A percentile compares a stretch with the other conserved stretches of the same genome.
Evolutionary conservation across 2,888 invertebrate genomes (phyloP).

Genomic region (Hypolimnas misippus): DNA sequence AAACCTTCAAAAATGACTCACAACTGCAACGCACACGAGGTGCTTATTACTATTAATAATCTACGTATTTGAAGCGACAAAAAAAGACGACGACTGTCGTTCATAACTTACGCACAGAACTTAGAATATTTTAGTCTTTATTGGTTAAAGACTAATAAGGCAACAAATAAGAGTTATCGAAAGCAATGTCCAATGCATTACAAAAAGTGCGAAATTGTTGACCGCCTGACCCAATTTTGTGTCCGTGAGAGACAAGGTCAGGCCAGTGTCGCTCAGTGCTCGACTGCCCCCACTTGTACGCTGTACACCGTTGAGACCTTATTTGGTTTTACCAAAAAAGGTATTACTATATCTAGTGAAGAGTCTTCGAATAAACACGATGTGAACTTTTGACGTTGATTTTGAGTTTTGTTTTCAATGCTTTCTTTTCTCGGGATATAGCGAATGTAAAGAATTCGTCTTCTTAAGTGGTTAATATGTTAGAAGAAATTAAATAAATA

Average conservation of each 20-base stretch:
- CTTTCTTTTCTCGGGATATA: too few species aligned
- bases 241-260: conserved; percentile 77
- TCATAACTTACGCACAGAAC: too few species aligned
- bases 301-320: conserved; percentile 9
- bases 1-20: too few species aligned
- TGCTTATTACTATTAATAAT: too few species aligned
- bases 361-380: neutral
- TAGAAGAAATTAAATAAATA: too few species aligned
- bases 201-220: conserved; percentile 56
- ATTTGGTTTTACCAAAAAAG: conserved; percentile 11
- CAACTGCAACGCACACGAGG: too few species aligned
- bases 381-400: too few species aligned
- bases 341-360: neutral
- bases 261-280: conserved; percentile 26
- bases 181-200: conserved; percentile 17
- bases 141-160: neutral
- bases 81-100: too few species aligned
- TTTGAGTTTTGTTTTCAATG: too few species aligned
- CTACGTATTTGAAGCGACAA: too few species aligned
- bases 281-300: conserved; percentile 3
- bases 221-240: conserved; percentile 72
- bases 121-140: neutral
- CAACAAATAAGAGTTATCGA: conserved; percentile 20
- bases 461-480: too few species aligned
- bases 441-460: too few species aligned